Evolutionary conservation across 2,113 vertebrate species (phyloP).

Genomic region (Rana temporaria): DNA sequence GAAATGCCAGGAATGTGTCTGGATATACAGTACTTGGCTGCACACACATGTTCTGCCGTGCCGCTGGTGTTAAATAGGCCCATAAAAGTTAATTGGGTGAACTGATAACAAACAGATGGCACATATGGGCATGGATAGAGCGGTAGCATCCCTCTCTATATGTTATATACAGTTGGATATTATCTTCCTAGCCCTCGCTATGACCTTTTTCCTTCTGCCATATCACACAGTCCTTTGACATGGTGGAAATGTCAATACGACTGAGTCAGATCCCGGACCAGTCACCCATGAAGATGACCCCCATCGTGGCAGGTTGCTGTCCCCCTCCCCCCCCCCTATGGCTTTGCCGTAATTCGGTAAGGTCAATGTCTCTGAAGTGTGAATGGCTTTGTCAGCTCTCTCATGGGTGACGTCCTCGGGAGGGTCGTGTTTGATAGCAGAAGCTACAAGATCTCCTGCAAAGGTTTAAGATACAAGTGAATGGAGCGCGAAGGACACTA

Average conservation of each 20-base stretch:
- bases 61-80: too few species aligned
- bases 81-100: too few species aligned
- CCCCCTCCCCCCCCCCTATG: neutral
- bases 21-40: too few species aligned
- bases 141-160: neutral
- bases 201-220: conserved; percentile 1
- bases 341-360: conserved; percentile 5
- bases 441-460: neutral
- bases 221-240: conserved; percentile 20
- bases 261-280: neutral
- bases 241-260: conserved; percentile 37
- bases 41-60: too few species aligned
- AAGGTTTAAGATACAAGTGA: neutral
- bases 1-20: too few species aligned
- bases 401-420: neutral
- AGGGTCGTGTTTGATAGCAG: neutral
- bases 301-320: conserved; percentile 29
- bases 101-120: too few species aligned
- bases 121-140: neutral
- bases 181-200: neutral
- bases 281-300: conserved; percentile 34
- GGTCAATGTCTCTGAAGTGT: conserved; percentile 35
- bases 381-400: conserved; percentile 43
- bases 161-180: neutral
- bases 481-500: neutral